Evolutionary conservation across 2,888 invertebrate species (phyloP).

Genomic region (Troides oblongomaculatus): DNA sequence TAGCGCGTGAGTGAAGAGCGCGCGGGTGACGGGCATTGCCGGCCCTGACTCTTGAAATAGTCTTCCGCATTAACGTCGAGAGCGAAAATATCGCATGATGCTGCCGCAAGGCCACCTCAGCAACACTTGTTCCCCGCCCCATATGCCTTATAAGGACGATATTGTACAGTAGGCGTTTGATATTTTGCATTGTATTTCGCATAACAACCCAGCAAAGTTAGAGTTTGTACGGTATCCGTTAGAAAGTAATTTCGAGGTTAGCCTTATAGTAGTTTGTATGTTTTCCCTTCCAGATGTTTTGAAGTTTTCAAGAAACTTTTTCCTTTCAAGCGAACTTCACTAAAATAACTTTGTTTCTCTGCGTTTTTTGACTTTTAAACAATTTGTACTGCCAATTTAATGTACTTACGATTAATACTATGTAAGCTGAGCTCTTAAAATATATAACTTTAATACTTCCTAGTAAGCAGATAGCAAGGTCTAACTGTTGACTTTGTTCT

Average conservation of each 20-base stretch:
- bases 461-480: slow-evolving; percentile 25
- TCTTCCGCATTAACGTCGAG: slow-evolving; percentile 76
- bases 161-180: slow-evolving; percentile 36
- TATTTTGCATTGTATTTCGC: slow-evolving; percentile 20
- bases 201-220: neutral
- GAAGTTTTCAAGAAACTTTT: neutral
- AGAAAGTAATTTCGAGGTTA: neutral
- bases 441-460: slow-evolving; percentile 24
- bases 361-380: no score
- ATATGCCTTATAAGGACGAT: slow-evolving; percentile 57
- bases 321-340: no score
- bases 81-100: slow-evolving; percentile 78
- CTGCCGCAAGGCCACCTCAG: slow-evolving; percentile 57
- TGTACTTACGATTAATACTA: slow-evolving; percentile 3
- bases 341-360: no score
- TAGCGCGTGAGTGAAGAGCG: slow-evolving; percentile 50
- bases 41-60: slow-evolving; percentile 81
- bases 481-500: slow-evolving; percentile 26
- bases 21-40: slow-evolving; percentile 60
- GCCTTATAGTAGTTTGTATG: neutral
- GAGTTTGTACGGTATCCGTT: neutral
- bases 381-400: no score
- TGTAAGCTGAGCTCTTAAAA: slow-evolving; percentile 22
- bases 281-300: neutral
- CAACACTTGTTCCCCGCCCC: slow-evolving; percentile 53